phyloP scores from a whole-genome alignment of 2,888 invertebrate species.

The Neoscelio sp. region DNA sequence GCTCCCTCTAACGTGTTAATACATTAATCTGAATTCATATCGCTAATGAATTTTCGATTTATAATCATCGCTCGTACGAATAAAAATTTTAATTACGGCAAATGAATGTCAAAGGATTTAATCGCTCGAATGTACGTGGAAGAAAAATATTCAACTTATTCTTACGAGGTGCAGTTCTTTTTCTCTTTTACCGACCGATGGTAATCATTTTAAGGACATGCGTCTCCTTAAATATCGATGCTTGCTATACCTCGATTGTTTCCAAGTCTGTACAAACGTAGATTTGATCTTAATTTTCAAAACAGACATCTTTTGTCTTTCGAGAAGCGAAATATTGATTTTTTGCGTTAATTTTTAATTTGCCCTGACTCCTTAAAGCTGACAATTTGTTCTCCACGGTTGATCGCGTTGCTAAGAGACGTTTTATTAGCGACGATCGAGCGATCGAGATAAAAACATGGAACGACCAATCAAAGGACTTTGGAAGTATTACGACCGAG shows the following conservation, averaged over 20 bases:
- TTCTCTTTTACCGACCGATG: background rate
- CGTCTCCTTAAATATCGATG: too few relatives aligned
- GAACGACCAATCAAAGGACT: conserved; percentile 59
- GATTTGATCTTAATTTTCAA: too few relatives aligned
- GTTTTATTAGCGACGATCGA: conserved; percentile 56
- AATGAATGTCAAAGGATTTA: conserved; percentile 24
- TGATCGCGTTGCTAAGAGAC: conserved; percentile 49
- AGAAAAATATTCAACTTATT: too few relatives aligned
- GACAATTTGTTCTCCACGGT: conserved; percentile 48
- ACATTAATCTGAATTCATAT: conserved; percentile 33
- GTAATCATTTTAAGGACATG: conserved; percentile 12
- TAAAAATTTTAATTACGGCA: conserved; percentile 43
- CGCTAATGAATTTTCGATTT: conserved; percentile 52
- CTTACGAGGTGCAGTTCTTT: too few relatives aligned
- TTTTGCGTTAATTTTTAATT: too few relatives aligned
- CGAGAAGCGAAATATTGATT: too few relatives aligned
- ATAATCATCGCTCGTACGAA: conserved; percentile 20
- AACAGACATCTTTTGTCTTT: background rate
- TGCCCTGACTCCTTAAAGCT: conserved; percentile 24
- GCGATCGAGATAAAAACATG: conserved; percentile 58
- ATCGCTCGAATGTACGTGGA: background rate
- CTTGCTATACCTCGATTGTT: too few relatives aligned
- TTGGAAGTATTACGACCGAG: conserved; percentile 48
- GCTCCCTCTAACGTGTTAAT: too few relatives aligned
- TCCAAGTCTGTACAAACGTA: too few relatives aligned